A percentile compares a stretch with the other conserved stretches of the same genome.
Conservation (phyloP, 2,113 vertebrate genomes). For the Tupaia tana region DNA sequence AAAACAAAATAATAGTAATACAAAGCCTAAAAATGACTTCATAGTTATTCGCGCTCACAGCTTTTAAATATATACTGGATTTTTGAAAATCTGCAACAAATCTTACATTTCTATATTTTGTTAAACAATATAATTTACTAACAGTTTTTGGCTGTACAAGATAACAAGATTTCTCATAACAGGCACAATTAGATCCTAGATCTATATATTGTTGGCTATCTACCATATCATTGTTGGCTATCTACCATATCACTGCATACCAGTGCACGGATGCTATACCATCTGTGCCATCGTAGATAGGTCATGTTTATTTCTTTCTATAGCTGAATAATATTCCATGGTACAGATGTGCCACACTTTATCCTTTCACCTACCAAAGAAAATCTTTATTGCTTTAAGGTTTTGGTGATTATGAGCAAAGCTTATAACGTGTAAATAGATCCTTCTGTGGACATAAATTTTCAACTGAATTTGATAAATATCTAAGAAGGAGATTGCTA, state of each 20-base stretch:
- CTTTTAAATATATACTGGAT: background rate
- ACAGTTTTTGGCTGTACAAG: background rate
- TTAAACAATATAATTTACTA: background rate
- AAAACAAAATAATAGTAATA: background rate
- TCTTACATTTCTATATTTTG: background rate
- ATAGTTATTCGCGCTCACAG: background rate
- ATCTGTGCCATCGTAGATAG: no score
- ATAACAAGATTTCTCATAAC: background rate
- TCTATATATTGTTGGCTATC: background rate
- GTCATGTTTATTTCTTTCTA: background rate
- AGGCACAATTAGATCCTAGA: background rate
- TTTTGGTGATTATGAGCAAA: background rate
- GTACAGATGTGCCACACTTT: background rate
- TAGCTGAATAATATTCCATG: background rate
- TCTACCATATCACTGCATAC: no score
- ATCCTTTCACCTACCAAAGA: background rate
- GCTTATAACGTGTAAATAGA: background rate
- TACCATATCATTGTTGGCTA: background rate
- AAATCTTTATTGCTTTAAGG: background rate
- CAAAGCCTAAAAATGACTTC: background rate
- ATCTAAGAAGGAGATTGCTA: background rate
- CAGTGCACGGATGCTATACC: no score
- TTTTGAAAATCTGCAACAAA: background rate
- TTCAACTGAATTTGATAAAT: constrained; percentile 4
- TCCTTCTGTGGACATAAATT: background rate